A percentile compares a stretch with the other conserved stretches of the same genome.
These are phyloP conservation scores for Pungitius pungitius DNA, from an alignment of 2,113 vertebrate species.

Conservation along the genomic window DNA sequence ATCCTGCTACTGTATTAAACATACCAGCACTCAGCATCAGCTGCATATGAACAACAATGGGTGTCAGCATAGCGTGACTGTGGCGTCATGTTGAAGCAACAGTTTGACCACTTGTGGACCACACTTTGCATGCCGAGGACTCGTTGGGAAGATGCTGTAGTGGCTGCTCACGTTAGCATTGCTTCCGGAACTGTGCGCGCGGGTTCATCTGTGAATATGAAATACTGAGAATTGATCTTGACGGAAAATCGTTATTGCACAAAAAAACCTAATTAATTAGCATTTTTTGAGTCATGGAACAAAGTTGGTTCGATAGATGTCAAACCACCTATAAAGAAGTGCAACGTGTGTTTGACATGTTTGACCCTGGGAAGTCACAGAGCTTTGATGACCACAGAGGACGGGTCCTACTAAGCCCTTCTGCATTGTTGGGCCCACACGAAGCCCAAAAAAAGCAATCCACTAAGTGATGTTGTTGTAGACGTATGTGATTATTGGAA, in stretches of 20 bases:
- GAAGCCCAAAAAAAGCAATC: constrained; percentile 41
- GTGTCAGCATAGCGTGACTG: neutral
- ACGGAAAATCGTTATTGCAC: neutral
- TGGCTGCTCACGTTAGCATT: neutral
- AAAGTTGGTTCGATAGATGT: constrained; percentile 13
- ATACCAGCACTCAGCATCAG: neutral
- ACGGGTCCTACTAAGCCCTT: constrained; percentile 48
- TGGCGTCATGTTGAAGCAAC: neutral
- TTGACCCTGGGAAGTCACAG: no score
- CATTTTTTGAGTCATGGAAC: constrained; percentile 13
- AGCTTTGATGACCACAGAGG: constrained; percentile 34
- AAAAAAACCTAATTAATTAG: neutral
- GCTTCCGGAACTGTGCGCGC: neutral
- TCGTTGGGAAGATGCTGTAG: neutral
- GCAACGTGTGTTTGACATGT: constrained; percentile 59
- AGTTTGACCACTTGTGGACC: neutral
- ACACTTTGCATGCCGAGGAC: neutral
- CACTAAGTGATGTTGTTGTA: constrained; percentile 10
- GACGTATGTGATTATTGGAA: constrained; percentile 13
- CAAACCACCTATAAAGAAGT: constrained; percentile 22
- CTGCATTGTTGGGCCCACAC: constrained; percentile 11
- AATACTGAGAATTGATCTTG: neutral
- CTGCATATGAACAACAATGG: neutral
- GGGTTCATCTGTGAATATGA: neutral
- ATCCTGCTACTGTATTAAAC: neutral